Evolutionary conservation across 2,113 vertebrate genomes (phyloP).

Genomic region (Cheilinus undulatus): DNA sequence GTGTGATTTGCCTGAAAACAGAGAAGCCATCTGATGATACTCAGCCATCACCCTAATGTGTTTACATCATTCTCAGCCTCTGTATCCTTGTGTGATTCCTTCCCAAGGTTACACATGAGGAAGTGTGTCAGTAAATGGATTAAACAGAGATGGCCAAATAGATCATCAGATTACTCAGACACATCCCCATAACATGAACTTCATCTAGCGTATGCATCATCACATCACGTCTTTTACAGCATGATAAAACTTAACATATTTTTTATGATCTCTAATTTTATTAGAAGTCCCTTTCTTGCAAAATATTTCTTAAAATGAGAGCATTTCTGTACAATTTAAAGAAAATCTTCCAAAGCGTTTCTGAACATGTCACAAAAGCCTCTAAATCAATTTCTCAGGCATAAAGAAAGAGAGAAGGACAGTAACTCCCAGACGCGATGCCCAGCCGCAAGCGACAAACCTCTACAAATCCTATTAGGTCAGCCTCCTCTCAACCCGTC

Average conservation of each 20-base stretch:
- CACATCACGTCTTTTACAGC: neutral
- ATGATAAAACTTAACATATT: neutral
- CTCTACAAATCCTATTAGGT: slow-evolving; percentile 72
- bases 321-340: neutral
- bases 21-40: slow-evolving; percentile 33
- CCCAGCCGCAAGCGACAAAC: slow-evolving; percentile 48
- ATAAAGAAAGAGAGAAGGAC: slow-evolving; percentile 30
- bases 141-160: slow-evolving; percentile 11
- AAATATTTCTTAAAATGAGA: neutral
- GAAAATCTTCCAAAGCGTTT: slow-evolving; percentile 1
- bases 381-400: neutral
- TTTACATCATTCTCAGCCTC: slow-evolving; percentile 35
- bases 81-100: slow-evolving; percentile 2
- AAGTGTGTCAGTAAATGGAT: slow-evolving; percentile 37
- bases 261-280: neutral
- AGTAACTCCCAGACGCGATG: slow-evolving; percentile 29
- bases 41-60: slow-evolving; percentile 36
- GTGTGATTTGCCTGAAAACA: slow-evolving; percentile 29
- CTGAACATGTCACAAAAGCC: slow-evolving; percentile 12
- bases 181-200: neutral
- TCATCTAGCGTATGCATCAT: neutral
- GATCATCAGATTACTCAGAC: neutral
- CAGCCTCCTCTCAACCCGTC: slow-evolving; percentile 31
- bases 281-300: neutral
- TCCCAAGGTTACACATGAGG: slow-evolving; percentile 35